These are phyloP conservation scores for Diplosoma virens DNA, from an alignment of 23 tunicate genomes.

Conservation along the genomic window DNA sequence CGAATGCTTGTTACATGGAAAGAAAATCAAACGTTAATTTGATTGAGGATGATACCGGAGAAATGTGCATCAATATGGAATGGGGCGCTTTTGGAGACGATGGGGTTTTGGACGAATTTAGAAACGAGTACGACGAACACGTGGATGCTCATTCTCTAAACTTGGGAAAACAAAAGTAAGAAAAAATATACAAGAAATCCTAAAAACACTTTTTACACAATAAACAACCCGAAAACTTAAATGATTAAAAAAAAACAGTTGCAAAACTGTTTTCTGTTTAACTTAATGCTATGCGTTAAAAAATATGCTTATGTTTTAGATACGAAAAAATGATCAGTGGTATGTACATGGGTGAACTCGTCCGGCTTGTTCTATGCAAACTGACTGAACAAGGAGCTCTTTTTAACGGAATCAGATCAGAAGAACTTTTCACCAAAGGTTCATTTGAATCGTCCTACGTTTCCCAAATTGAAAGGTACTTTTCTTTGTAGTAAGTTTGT, in stretches of 20 bases:
- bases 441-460: constrained; percentile 78
- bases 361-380: constrained; percentile 74
- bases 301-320: no score
- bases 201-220: no score
- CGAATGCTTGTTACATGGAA: constrained; percentile 99
- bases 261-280: no score
- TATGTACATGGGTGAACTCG: constrained; percentile 99
- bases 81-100: constrained; percentile 99
- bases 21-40: constrained; percentile 74
- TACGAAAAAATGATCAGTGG: constrained; percentile 99
- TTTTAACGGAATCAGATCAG: constrained; percentile 53
- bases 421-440: constrained; percentile 55
- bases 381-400: constrained; percentile 70
- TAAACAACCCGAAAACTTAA: no score
- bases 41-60: constrained; percentile 57
- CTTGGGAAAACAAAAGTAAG: constrained; percentile 78
- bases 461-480: constrained; percentile 87
- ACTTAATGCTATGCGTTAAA: no score
- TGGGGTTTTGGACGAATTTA: constrained; percentile 76
- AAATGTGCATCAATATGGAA: constrained; percentile 99
- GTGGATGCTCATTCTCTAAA: constrained; percentile 84
- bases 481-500: no score
- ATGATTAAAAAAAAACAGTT: no score
- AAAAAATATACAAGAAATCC: no score
- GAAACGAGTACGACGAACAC: constrained; percentile 75